Evolutionary conservation across 1,140 invertebrate genomes (phyloP).

Genomic region (Subanguina moxae): DNA sequence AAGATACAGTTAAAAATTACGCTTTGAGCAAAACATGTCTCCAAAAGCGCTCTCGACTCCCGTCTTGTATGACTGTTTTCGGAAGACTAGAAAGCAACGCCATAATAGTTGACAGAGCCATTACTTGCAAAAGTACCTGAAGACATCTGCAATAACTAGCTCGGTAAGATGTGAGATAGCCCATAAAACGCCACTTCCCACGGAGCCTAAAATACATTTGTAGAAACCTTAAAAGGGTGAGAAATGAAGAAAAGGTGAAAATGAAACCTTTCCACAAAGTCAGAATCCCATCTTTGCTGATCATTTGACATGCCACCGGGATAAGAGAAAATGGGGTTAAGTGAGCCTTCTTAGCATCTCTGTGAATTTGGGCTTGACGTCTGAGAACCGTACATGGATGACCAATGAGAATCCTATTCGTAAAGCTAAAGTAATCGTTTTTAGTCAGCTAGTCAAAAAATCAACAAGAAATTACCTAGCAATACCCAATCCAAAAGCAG

Average conservation of each 20-base stretch:
- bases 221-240: too few species aligned
- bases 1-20: constrained; percentile 6
- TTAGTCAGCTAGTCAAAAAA: background rate
- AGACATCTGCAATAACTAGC: constrained; percentile 42
- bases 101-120: too few species aligned
- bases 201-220: constrained; percentile 10
- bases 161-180: constrained; percentile 29
- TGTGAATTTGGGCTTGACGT: constrained; percentile 29
- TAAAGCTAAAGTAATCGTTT: constrained; percentile 22
- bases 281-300: constrained; percentile 29
- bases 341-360: constrained; percentile 14
- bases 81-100: constrained; percentile 18
- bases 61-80: constrained; percentile 34
- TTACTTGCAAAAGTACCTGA: constrained; percentile 3
- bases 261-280: constrained; percentile 35
- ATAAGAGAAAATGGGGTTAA: constrained; percentile 19
- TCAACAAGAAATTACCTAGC: background rate
- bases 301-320: constrained; percentile 18
- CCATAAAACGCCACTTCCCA: constrained; percentile 42
- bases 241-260: too few species aligned
- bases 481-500: background rate
- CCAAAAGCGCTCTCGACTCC: constrained; percentile 44
- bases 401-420: constrained; percentile 19
- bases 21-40: constrained; percentile 37
- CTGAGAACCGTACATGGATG: constrained; percentile 27